Evolutionary conservation across 2,797 vertebrate genomes (phyloP).

Genomic region (Phoeniculus purpureus): DNA sequence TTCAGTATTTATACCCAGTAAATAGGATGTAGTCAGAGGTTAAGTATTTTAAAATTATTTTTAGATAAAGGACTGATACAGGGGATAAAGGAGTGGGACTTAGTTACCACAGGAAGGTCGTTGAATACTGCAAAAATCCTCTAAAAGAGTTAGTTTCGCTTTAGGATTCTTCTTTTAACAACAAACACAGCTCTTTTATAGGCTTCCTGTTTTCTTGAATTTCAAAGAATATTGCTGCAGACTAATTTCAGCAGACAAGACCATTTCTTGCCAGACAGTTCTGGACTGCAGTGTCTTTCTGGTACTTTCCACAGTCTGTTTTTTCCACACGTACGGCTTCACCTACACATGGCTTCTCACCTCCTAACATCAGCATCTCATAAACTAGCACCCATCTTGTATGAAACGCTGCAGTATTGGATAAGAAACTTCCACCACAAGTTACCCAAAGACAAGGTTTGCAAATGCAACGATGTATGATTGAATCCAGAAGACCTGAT

Average conservation of each 20-base stretch:
- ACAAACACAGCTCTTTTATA: neutral
- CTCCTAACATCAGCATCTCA: neutral
- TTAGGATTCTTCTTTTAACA: neutral
- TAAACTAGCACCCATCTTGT: neutral
- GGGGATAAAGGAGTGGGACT: neutral
- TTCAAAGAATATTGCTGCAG: neutral
- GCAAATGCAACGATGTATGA: neutral
- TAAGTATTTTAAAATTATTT: neutral
- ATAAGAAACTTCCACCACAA: neutral
- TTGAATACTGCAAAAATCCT: neutral
- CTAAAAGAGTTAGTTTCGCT: neutral
- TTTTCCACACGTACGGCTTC: neutral
- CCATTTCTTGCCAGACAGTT: neutral
- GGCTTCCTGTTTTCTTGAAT: neutral
- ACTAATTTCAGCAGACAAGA: neutral
- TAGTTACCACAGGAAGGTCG: neutral
- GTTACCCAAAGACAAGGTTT: neutral
- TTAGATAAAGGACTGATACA: neutral
- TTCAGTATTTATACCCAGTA: neutral
- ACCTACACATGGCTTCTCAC: neutral
- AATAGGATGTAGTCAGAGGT: neutral
- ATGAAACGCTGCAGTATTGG: neutral
- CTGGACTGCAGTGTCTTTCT: neutral
- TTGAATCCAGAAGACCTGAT: neutral
- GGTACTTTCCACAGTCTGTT: neutral